These are phyloP conservation scores for Latrodectus hesperus DNA, from an alignment of 2,888 invertebrate species.

Conservation along the genomic window DNA sequence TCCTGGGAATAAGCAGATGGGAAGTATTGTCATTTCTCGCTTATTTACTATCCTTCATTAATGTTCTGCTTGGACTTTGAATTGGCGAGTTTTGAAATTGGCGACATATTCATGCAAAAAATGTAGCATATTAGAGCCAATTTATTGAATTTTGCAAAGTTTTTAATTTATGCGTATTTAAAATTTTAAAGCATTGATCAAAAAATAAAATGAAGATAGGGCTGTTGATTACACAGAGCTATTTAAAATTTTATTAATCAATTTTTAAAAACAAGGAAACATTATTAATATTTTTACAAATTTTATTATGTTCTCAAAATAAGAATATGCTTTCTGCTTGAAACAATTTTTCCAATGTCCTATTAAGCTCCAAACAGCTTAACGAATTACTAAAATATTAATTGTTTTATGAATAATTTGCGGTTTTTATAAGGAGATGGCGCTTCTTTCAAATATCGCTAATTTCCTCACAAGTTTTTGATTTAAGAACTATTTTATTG, in stretches of 20 bases:
- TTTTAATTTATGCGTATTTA: background rate
- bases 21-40: background rate
- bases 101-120: background rate
- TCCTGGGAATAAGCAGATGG: constrained; percentile 59
- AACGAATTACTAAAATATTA: too few species aligned
- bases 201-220: background rate
- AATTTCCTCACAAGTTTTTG: too few species aligned
- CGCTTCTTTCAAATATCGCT: too few species aligned
- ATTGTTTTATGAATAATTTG: too few species aligned
- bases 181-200: background rate
- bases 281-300: too few species aligned
- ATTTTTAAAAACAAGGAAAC: background rate
- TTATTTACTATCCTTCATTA: background rate
- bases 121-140: background rate
- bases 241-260: background rate
- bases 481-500: too few species aligned
- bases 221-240: background rate
- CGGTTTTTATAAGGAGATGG: too few species aligned
- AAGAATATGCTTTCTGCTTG: too few species aligned
- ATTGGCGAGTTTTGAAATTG: constrained; percentile 1
- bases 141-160: background rate
- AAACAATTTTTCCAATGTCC: too few species aligned
- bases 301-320: too few species aligned
- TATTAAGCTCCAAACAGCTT: too few species aligned
- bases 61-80: background rate